These are phyloP conservation scores for Eumeta japonica DNA, from an alignment of 1,140 invertebrate species.

Conservation along the genomic window DNA sequence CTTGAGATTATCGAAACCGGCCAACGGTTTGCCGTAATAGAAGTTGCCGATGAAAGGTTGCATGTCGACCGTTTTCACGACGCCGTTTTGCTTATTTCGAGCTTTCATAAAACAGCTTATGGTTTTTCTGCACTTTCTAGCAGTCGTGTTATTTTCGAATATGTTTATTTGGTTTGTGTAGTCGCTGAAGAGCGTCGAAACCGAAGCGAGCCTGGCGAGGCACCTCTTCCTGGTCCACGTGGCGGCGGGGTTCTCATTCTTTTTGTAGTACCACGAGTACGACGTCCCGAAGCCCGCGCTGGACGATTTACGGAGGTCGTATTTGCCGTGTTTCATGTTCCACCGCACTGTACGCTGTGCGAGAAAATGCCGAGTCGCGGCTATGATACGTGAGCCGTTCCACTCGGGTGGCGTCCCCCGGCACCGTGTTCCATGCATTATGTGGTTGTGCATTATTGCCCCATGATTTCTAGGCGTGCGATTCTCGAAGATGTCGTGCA, in stretches of 20 bases:
- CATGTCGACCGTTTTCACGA: slow-evolving; percentile 39
- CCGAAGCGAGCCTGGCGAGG: slow-evolving; percentile 37
- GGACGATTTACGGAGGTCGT: slow-evolving; percentile 58
- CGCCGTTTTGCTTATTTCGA: slow-evolving; percentile 34
- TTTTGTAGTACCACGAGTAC: slow-evolving; percentile 54
- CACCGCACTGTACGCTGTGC: too few species aligned
- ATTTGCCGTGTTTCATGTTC: slow-evolving; percentile 62
- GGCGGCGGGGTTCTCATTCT: slow-evolving; percentile 35
- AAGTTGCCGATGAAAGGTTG: slow-evolving; percentile 48
- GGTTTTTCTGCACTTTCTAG: slow-evolving; percentile 39
- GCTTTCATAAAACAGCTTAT: slow-evolving; percentile 34
- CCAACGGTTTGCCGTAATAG: slow-evolving; percentile 44
- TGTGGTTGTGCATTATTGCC: background rate
- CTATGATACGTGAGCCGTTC: slow-evolving; percentile 6
- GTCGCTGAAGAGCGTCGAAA: slow-evolving; percentile 56
- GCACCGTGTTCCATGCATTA: slow-evolving; percentile 6
- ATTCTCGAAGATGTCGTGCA: background rate
- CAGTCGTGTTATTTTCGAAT: slow-evolving; percentile 40
- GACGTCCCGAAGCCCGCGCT: slow-evolving; percentile 51
- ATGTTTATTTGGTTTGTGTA: slow-evolving; percentile 52
- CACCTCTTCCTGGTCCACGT: slow-evolving; percentile 26
- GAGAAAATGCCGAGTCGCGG: slow-evolving; percentile 21
- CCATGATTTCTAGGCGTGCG: background rate
- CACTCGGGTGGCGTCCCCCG: slow-evolving; percentile 29
- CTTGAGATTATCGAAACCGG: slow-evolving; percentile 32